phyloP scores from a whole-genome alignment of 2,797 vertebrate genomes.

The Urophycis tenuis region DNA sequence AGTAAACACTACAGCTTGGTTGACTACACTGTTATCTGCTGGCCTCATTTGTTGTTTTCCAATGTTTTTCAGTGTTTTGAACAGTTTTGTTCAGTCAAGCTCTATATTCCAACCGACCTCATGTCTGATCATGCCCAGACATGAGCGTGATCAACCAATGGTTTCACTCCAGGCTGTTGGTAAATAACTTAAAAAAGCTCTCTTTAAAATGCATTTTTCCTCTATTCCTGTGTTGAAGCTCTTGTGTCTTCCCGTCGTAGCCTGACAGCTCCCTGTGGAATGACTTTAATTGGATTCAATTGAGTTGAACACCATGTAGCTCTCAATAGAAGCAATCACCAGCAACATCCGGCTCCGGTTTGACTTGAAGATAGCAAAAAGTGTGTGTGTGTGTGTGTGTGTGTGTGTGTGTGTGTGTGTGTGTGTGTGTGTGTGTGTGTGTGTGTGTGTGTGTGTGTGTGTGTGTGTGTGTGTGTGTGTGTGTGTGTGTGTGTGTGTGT shows the following conservation, averaged over 20 bases:
- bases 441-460: too few relatives aligned
- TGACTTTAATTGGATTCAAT: too few relatives aligned
- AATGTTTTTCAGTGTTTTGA: too few relatives aligned
- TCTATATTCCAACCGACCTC: background rate
- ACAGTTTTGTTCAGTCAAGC: too few relatives aligned
- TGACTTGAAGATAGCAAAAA: background rate
- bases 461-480: too few relatives aligned
- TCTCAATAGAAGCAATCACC: background rate
- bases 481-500: too few relatives aligned
- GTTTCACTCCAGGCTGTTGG: background rate
- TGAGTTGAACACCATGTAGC: background rate
- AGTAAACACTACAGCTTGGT: too few relatives aligned
- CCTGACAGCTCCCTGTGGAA: too few relatives aligned
- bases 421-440: conserved; percentile 18
- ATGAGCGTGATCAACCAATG: too few relatives aligned
- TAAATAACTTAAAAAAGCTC: background rate
- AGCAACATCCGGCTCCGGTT: background rate
- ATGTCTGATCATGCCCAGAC: background rate
- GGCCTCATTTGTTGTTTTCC: too few relatives aligned
- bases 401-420: background rate
- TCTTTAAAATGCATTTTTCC: background rate
- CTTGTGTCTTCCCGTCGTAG: background rate
- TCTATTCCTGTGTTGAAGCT: background rate
- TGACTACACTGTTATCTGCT: too few relatives aligned
- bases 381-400: too few relatives aligned